Percentiles rank a stretch among this genome's conserved stretches.
phyloP scores from a whole-genome alignment of 1,140 invertebrate species.

The Drosophila parvula region DNA sequence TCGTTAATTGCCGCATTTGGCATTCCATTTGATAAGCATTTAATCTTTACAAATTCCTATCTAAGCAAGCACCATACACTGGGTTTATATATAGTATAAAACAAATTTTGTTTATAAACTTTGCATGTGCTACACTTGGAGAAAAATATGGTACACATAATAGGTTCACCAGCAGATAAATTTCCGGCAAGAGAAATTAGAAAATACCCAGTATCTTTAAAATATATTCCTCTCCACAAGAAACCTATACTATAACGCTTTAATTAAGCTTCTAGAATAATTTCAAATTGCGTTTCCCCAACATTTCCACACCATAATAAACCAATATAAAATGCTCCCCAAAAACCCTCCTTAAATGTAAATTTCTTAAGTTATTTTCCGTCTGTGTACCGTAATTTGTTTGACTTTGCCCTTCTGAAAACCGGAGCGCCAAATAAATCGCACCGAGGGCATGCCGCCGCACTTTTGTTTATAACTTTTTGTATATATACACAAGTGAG shows the following conservation, averaged over 20 bases:
- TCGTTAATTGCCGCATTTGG: neutral
- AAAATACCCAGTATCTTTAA: too few species aligned
- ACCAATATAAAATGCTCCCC: neutral
- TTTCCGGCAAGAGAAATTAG: neutral
- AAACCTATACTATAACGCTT: neutral
- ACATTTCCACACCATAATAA: neutral
- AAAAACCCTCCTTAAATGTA: constrained; percentile 15
- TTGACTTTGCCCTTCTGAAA: constrained; percentile 63
- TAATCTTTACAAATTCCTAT: constrained; percentile 13
- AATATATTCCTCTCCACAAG: too few species aligned
- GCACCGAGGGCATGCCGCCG: constrained; percentile 59
- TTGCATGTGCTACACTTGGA: neutral
- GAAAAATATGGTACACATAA: neutral
- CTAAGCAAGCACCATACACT: neutral
- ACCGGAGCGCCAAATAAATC: constrained; percentile 69
- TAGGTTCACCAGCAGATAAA: neutral
- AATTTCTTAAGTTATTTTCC: neutral
- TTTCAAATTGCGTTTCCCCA: neutral
- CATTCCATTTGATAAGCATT: neutral
- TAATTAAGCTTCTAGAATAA: neutral
- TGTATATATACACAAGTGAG: neutral
- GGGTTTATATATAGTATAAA: neutral
- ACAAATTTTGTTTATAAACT: constrained; percentile 5
- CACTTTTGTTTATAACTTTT: constrained; percentile 27
- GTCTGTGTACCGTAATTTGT: constrained; percentile 54